Evolutionary conservation across 2,797 vertebrate species (phyloP).

Genomic region (Oreochromis mossambicus): DNA sequence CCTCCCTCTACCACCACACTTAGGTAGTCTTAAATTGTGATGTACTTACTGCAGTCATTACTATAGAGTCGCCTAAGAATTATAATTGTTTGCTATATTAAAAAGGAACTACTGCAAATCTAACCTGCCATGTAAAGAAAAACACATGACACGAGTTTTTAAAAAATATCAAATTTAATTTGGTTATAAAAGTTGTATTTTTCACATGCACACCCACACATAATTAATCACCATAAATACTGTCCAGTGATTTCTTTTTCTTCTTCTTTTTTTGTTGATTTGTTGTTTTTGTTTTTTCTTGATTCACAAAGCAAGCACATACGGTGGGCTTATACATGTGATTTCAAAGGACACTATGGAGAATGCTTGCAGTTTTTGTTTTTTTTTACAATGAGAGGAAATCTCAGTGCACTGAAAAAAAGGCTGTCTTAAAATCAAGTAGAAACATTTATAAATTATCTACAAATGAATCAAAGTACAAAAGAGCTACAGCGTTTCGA

Average conservation of each 20-base stretch:
- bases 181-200: constrained; percentile 86
- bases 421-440: constrained; percentile 93
- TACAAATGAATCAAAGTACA: constrained; percentile 93
- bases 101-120: not conserved
- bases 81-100: not conserved
- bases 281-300: constrained; percentile 58
- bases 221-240: constrained; percentile 82
- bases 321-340: constrained; percentile 77
- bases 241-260: constrained; percentile 74
- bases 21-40: not conserved
- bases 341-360: constrained; percentile 87
- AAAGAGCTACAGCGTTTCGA: constrained; percentile 78
- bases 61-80: not conserved
- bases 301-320: constrained; percentile 85
- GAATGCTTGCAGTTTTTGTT: constrained; percentile 75
- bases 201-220: constrained; percentile 92
- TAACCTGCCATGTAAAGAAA: not conserved
- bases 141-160: constrained; percentile 9
- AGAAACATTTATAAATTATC: constrained; percentile 96
- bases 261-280: constrained; percentile 10
- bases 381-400: constrained; percentile 75
- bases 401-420: constrained; percentile 86
- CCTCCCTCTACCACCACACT: not conserved
- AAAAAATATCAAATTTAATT: constrained; percentile 97
- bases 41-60: not conserved